Evolutionary conservation across 2,888 invertebrate species (phyloP).

Genomic region (Itoplectis maculator): DNA sequence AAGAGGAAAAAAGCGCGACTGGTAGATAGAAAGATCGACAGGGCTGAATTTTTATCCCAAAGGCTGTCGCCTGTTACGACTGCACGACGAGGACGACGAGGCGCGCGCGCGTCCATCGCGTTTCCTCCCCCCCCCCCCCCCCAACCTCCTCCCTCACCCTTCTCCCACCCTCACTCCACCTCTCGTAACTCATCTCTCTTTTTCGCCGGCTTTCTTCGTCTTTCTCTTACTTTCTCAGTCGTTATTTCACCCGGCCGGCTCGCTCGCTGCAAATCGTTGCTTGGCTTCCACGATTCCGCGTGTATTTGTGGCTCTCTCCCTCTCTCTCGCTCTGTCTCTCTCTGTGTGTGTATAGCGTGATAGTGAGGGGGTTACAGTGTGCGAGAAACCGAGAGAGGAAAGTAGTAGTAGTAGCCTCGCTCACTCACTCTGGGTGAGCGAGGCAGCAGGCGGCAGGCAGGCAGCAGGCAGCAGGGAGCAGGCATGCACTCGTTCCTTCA

Average conservation of each 20-base stretch:
- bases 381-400: slow-evolving; percentile 47
- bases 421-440: slow-evolving; percentile 42
- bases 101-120: slow-evolving; percentile 23
- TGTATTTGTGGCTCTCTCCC: background rate
- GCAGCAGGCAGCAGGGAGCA: slow-evolving; percentile 11
- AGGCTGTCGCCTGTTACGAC: slow-evolving; percentile 47
- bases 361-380: background rate
- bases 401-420: too few species aligned
- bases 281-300: slow-evolving; percentile 13
- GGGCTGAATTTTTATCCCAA: slow-evolving; percentile 48
- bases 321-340: too few species aligned
- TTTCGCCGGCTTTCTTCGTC: slow-evolving; percentile 23
- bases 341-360: background rate
- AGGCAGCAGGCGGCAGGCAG: slow-evolving; percentile 5
- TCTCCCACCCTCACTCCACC: slow-evolving; percentile 1
- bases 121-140: background rate
- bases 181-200: slow-evolving; percentile 58
- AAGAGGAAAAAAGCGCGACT: background rate
- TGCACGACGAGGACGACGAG: slow-evolving; percentile 13
- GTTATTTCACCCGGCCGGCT: slow-evolving; percentile 42
- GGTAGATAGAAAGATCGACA: slow-evolving; percentile 42
- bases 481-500: slow-evolving; percentile 80
- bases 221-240: slow-evolving; percentile 48
- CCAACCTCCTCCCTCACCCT: background rate
- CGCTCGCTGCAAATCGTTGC: slow-evolving; percentile 30